phyloP scores from a whole-genome alignment of 2,113 vertebrate genomes.

The Chunga burmeisteri region DNA sequence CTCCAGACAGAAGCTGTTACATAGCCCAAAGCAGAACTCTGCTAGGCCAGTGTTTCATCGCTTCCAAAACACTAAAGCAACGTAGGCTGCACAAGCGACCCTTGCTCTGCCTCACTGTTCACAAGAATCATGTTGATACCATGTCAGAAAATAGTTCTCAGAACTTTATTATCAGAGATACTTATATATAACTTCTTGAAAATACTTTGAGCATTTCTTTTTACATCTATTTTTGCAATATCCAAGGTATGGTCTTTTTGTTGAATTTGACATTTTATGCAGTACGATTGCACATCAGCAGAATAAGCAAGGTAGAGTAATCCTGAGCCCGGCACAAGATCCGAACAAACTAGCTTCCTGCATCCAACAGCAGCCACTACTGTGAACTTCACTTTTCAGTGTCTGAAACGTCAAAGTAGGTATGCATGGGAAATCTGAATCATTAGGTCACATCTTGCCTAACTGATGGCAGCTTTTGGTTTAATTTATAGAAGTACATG shows the following conservation, averaged over 20 bases:
- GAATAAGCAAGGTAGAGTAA: not conserved
- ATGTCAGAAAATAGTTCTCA: not conserved
- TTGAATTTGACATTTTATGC: not conserved
- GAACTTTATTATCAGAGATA: not conserved
- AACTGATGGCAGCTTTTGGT: not conserved
- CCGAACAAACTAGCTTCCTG: not conserved
- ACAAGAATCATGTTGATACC: not conserved
- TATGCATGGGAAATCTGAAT: not conserved
- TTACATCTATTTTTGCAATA: not conserved
- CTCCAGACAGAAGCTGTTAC: not conserved
- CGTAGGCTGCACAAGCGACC: not conserved
- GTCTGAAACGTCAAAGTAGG: not conserved
- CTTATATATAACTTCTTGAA: not conserved
- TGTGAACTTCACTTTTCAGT: not conserved
- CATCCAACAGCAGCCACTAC: not conserved
- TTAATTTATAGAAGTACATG: not conserved
- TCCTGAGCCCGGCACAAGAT: not conserved
- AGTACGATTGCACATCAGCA: not conserved
- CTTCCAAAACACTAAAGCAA: not conserved
- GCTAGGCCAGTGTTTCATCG: not conserved
- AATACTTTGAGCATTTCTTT: not conserved
- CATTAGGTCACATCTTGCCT: not conserved
- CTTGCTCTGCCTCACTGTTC: not conserved
- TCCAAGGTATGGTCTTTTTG: not conserved
- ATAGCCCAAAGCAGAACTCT: not conserved